A percentile compares a stretch with the other conserved stretches of the same genome.
Conservation (phyloP, 2,888 invertebrate genomes). For the Rotaria sp. region DNA sequence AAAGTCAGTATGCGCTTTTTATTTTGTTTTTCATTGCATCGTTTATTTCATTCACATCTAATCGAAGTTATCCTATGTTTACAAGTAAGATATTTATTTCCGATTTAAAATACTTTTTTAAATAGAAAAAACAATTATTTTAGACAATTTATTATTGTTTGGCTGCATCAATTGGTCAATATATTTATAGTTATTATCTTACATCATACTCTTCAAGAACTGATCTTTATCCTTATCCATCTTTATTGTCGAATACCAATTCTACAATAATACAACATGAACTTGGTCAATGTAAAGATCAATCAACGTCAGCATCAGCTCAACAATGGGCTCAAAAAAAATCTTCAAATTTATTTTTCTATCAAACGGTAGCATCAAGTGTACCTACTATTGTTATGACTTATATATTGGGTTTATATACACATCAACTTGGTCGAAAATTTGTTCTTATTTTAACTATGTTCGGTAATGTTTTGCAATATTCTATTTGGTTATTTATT, state of each 20-base stretch:
- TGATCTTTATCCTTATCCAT: not conserved
- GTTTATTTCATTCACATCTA: not conserved
- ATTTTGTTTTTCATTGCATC: not conserved
- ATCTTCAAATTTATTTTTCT: slow-evolving; percentile 27
- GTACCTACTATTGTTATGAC: not conserved
- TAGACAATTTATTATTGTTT: not conserved
- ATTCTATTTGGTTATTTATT: not conserved
- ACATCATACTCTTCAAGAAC: not conserved
- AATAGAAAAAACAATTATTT: not conserved
- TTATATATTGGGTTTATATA: slow-evolving; percentile 6
- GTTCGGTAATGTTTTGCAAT: slow-evolving; percentile 14
- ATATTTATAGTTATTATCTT: slow-evolving; percentile 16
- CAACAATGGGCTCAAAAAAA: slow-evolving; percentile 2
- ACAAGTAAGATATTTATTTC: not conserved
- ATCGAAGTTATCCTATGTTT: not conserved
- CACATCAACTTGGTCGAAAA: not conserved
- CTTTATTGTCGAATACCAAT: not conserved
- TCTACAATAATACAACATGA: not conserved
- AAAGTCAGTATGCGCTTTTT: not conserved
- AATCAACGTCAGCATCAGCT: not conserved
- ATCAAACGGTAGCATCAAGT: not conserved
- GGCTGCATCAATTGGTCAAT: not conserved
- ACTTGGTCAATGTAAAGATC: not conserved
- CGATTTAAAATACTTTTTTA: not conserved
- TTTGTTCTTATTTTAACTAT: not conserved